Base-by-base conservation (phyloP, 2,113 vertebrate genomes). In the Catharus minimus region DNA sequence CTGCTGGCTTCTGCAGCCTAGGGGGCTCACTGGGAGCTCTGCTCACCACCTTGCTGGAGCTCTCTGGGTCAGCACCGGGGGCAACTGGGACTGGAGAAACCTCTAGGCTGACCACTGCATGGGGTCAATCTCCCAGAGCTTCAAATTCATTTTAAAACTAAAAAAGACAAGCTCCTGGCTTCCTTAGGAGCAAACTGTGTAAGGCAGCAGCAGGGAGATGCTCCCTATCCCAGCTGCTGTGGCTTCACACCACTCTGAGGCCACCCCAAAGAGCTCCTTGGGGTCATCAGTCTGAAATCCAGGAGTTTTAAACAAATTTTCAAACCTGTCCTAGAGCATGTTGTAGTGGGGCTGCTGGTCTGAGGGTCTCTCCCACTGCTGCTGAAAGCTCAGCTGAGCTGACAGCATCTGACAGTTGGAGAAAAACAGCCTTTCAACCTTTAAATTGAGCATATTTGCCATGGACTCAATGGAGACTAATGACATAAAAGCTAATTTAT, bases 371-470 rank as follows among this genome's bases (percentile, higher is more conserved):
- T 82, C 36, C n/a, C 19, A 28, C 0, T 3, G 72, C 47, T 43
- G 33, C 21, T 65, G 47, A 66, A 91, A 81, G 56, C 56, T 89
- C 78, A 53, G 61, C 43, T 71, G 69, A 87, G 57, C 65, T 92
- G 93, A 87, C 49, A 89, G 30, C 74, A 44, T 43, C 82, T 91
- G 82, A 39, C 82, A 89, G 53, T 3, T 62, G 57, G 36, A 89
- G 49, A 55, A 87, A 94, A 91, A 7, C 77, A 86, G 38, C 56
- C 52, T 82, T 87, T 84, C 74, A 60, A 0, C 39, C 44, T 44
- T 56, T 60, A 64, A 71, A 65, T 60, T 82, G 90, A 92, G 66
- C 66, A 82, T 44, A 67, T 94, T 92, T 71, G 57, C 74, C 79
- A 75, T 52, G 90, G 88, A 19, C 41, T 84, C 55, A 84, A 39